A percentile compares a stretch with the other conserved stretches of the same genome.
These are phyloP conservation scores for Hydrocynus forskahlii DNA, from an alignment of 2,797 vertebrate genomes.

Conservation along the genomic window DNA sequence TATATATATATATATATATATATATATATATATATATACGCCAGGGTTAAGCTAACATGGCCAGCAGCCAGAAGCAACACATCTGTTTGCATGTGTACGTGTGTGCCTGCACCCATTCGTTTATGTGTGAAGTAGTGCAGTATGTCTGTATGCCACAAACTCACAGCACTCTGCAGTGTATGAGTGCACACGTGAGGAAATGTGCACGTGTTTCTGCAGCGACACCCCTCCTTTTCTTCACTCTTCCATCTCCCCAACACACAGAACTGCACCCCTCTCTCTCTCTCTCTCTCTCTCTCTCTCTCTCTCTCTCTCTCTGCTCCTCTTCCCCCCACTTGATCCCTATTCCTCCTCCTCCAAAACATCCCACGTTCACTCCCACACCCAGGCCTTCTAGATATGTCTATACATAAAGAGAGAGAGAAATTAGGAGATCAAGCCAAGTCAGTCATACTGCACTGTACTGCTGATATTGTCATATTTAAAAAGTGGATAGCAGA, in stretches of 20 bases:
- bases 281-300: not conserved
- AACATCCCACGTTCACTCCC: not conserved
- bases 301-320: not conserved
- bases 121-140: not conserved
- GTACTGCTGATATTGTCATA: too few species aligned
- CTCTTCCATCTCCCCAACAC: not conserved
- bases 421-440: too few species aligned
- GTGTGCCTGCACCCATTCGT: not conserved
- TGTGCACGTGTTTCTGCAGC: slow-evolving; percentile 3
- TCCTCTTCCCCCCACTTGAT: too few species aligned
- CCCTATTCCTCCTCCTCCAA: too few species aligned
- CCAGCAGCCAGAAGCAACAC: not conserved
- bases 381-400: not conserved
- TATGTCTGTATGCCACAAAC: slow-evolving; percentile 18
- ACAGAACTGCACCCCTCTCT: not conserved
- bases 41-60: not conserved
- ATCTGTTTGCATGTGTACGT: not conserved
- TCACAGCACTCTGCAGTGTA: not conserved
- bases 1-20: too few species aligned
- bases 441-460: not conserved
- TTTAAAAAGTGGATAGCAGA: not conserved
- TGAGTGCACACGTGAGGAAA: not conserved
- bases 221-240: not conserved
- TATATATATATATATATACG: not conserved
- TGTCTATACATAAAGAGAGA: not conserved